These are phyloP conservation scores for Euura saliciscinereae DNA, from an alignment of 1,140 invertebrate genomes.

Conservation along the genomic window DNA sequence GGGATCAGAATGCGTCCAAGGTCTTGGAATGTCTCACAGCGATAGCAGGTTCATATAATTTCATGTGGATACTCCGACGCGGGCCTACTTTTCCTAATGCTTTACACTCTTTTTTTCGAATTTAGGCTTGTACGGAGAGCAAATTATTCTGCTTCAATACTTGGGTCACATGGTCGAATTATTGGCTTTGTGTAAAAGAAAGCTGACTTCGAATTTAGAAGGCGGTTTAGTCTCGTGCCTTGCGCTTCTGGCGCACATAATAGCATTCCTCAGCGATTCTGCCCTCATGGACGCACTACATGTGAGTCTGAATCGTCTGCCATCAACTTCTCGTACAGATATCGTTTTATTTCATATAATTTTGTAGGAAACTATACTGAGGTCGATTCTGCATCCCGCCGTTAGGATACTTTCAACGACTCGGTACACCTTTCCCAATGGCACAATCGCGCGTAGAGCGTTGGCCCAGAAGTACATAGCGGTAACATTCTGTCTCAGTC, in stretches of 20 bases:
- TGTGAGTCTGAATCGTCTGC: slow-evolving; percentile 55
- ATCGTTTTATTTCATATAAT: neutral
- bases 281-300: slow-evolving; percentile 86
- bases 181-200: slow-evolving; percentile 74
- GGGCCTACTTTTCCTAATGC: slow-evolving; percentile 16
- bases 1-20: slow-evolving; percentile 82
- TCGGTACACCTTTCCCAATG: slow-evolving; percentile 79
- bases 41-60: slow-evolving; percentile 71
- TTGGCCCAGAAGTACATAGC: slow-evolving; percentile 83
- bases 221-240: slow-evolving; percentile 87
- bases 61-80: neutral
- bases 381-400: slow-evolving; percentile 79
- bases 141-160: slow-evolving; percentile 93
- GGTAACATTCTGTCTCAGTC: slow-evolving; percentile 77
- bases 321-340: slow-evolving; percentile 10
- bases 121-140: slow-evolving; percentile 88
- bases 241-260: slow-evolving; percentile 78
- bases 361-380: slow-evolving; percentile 72
- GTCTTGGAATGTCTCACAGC: slow-evolving; percentile 87
- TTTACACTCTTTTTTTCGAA: slow-evolving; percentile 23
- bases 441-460: slow-evolving; percentile 72
- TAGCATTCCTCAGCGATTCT: slow-evolving; percentile 83
- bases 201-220: slow-evolving; percentile 83
- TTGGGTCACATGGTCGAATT: slow-evolving; percentile 90
- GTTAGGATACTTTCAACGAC: slow-evolving; percentile 75